Base-by-base conservation (phyloP, 2,888 invertebrate genomes). In the Coelinius sp. region DNA sequence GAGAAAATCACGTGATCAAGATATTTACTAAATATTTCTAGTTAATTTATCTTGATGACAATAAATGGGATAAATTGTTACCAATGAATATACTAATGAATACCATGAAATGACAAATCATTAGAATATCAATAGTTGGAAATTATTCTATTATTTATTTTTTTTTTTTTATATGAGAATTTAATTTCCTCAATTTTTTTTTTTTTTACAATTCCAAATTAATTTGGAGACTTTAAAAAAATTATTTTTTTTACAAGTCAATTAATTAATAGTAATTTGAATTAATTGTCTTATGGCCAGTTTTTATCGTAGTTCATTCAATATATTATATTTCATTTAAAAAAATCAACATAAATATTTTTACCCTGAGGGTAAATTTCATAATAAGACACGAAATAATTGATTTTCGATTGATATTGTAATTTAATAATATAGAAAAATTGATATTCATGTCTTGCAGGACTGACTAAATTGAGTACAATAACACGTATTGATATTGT, bases 1-100 rank as follows among this genome's bases (percentile, higher is more conserved):
- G 68, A 78, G 76, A 64, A 77, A 78, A 38, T 64, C 69, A 59
- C 64, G 68, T 25, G 77, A 77, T 68, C 77, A 82, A 62, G 46
- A 49, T 49, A 17, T 49, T 17, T 49, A 14, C 1, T 49, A 14
- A 49, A 49, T 6, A 5, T 31, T 4, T 8, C 20, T 49, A 49
- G 46, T 20, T 49, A 49, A 14, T 20, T 49, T 49, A 17, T 41
- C 17, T 49, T 49, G 2, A 49, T 20, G 7, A 17, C 5, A 49
- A 49, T 5, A 81, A 59, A 56, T 62, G 14, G 78, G 31, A 59
- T 59, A 31, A 59, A 59, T 59, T 59, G 31, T 31, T 49, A 49
- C 46, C 46, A 49, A 49, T 49, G 46, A 49, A 49, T 49, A 49
- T 49, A 20, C 46, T 49, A 49, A 49, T 49, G 46, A 49, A 49